Percentiles rank a stretch among this genome's conserved stretches.
Conservation (phyloP, 2,888 invertebrate genomes). For the Lithophane semibrunnea region DNA sequence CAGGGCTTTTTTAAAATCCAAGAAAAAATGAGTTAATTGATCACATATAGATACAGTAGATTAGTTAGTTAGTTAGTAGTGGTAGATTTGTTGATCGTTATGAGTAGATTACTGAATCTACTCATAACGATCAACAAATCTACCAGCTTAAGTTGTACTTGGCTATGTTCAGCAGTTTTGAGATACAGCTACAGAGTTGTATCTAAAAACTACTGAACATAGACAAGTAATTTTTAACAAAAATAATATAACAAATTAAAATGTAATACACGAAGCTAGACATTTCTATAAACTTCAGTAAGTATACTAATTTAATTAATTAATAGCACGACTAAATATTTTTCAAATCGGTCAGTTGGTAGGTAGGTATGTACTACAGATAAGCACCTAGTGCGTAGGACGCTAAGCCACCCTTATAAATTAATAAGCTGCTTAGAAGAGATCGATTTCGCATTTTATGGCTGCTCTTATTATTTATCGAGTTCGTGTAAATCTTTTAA, state of each 20-base stretch:
- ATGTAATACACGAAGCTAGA: background rate
- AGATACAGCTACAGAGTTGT: too few relatives aligned
- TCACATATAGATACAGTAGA: background rate
- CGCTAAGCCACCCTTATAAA: constrained; percentile 80
- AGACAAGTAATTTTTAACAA: background rate
- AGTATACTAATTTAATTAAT: constrained; percentile 35
- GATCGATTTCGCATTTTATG: constrained; percentile 76
- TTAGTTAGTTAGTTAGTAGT: too few relatives aligned
- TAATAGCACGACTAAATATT: constrained; percentile 9
- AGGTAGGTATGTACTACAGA: constrained; percentile 44
- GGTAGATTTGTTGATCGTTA: too few relatives aligned
- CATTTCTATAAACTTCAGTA: background rate
- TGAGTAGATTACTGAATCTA: too few relatives aligned
- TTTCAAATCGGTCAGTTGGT: background rate
- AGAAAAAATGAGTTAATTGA: background rate
- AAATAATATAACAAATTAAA: background rate
- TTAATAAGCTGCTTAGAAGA: constrained; percentile 83
- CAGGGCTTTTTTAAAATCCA: background rate
- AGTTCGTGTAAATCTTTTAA: constrained; percentile 52
- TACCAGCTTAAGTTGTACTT: background rate
- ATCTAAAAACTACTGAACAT: too few relatives aligned
- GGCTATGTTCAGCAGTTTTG: too few relatives aligned
- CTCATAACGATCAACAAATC: background rate
- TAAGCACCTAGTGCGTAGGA: constrained; percentile 72
- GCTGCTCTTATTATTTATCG: constrained; percentile 38